Conservation (phyloP, 2,113 vertebrate genomes). For the Lampris megalopsis region DNA sequence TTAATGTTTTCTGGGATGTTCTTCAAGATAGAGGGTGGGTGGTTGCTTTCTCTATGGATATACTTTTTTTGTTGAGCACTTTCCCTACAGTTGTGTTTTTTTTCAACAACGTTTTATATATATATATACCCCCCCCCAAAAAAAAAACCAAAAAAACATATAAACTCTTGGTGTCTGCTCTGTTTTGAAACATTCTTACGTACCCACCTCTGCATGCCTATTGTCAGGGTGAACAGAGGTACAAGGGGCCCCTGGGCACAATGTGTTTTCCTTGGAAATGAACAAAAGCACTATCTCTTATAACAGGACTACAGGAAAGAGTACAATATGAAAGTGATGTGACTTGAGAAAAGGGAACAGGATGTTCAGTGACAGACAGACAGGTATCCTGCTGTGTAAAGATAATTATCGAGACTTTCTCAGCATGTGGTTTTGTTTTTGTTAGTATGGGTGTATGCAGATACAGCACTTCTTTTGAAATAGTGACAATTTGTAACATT, state of each 20-base stretch:
- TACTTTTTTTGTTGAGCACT: no score
- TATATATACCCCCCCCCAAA: no score
- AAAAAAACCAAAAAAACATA: not conserved
- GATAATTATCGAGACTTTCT: conserved; percentile 22
- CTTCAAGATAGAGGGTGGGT: no score
- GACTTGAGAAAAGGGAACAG: conserved; percentile 56
- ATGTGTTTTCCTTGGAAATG: conserved; percentile 44
- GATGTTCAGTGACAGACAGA: conserved; percentile 56
- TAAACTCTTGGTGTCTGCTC: conserved; percentile 11
- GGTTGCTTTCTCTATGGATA: no score
- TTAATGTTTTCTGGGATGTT: no score
- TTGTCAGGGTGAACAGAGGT: conserved; percentile 43
- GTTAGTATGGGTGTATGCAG: not conserved
- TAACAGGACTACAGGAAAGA: conserved; percentile 39
- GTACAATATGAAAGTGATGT: conserved; percentile 41
- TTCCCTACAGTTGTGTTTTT: no score
- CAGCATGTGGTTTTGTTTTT: conserved; percentile 10
- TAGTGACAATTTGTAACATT: no score
- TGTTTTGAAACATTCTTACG: conserved; percentile 22
- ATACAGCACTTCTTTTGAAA: not conserved
- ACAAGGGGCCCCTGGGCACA: conserved; percentile 33
- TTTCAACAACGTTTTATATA: no score
- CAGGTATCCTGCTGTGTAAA: conserved; percentile 52
- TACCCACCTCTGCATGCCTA: conserved; percentile 33
- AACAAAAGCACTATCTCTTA: conserved; percentile 56